Percentiles rank a stretch among this genome's conserved stretches.
phyloP scores from a whole-genome alignment of 1,140 invertebrate genomes.

The Meloidogyne exigua region DNA sequence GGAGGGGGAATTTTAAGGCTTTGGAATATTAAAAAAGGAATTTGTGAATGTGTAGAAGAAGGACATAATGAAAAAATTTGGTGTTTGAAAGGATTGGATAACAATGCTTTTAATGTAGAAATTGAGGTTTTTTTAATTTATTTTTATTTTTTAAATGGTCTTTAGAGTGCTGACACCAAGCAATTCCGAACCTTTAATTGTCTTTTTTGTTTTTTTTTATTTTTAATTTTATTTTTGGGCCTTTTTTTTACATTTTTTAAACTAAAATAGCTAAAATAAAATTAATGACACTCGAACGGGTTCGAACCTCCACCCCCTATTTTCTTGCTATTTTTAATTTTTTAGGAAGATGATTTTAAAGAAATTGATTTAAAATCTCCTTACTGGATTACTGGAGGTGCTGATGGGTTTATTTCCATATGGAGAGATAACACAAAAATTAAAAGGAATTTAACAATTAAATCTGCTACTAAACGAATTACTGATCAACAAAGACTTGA shows the following conservation, averaged over 20 bases:
- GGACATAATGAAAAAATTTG: slow-evolving; percentile 60
- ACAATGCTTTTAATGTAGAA: slow-evolving; percentile 29
- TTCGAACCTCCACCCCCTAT: neutral
- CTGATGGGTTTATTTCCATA: slow-evolving; percentile 53
- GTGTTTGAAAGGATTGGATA: slow-evolving; percentile 27
- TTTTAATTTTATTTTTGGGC: no score
- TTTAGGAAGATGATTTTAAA: neutral
- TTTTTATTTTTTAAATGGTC: no score
- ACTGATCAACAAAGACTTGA: slow-evolving; percentile 52
- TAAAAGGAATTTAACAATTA: slow-evolving; percentile 33
- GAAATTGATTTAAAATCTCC: slow-evolving; percentile 25
- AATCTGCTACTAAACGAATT: slow-evolving; percentile 46
- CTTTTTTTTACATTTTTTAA: no score
- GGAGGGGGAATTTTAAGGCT: slow-evolving; percentile 56
- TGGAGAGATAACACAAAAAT: slow-evolving; percentile 60
- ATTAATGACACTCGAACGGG: neutral
- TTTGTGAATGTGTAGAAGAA: slow-evolving; percentile 56
- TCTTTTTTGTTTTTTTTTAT: neutral
- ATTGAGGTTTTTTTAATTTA: neutral
- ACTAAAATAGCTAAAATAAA: neutral
- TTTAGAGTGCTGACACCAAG: no score
- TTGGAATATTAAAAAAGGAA: slow-evolving; percentile 49
- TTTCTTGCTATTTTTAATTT: neutral
- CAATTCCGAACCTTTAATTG: no score
- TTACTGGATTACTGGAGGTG: slow-evolving; percentile 51